Evolutionary conservation across 1,140 invertebrate genomes (phyloP), one percentile per base, ranked within the genome.

Genomic region (Drosophila fuyamai): DNA sequence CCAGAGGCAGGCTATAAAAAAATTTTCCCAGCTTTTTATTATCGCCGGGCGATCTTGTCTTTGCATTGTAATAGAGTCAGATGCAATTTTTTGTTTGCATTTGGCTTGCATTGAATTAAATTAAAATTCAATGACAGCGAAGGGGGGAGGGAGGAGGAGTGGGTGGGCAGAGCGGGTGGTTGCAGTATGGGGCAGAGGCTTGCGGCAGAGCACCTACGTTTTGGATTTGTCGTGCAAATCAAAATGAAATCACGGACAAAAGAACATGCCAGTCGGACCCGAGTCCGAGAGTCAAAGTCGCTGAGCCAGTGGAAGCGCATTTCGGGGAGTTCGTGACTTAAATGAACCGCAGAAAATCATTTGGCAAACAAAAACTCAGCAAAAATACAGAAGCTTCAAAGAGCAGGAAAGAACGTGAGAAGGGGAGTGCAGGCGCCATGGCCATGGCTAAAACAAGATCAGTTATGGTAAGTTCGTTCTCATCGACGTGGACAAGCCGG

Each of bases 271-370:
- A 84, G 66, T 55, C 62, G 54, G 51, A 55, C 53, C 62, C 43
- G 44, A 65, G 59, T 74, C 67, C 59, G 47, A 63, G 46, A 81
- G 57, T 65, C 68, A 55, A 74, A 84, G 44, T 83, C 59, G 56
- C 46, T 41, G 56, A 58, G 46, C 80, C 57, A 41, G 67, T 67
- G 57, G 61, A 73, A 74, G 67, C 68, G 76, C 78, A 86, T 86
- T 81, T 81, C 79, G 82, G 59, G 82, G 72, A 89, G 75, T 89
- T 88, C 83, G 83, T 88, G 83, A 88, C 83, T 88, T 54, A 88
- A 88, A 89, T 89, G 83, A 88, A 88, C 83, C 83, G 83, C 83
- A 88, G 83, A 89, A 88, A 89, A 88, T 86, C 83, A 86, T 89
- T 76, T 73, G 54, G 57, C 65, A 73, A 56, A 54, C 63, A 59